Conservation (phyloP, 2,888 invertebrate species). For the Caenorhabditis doughertyi region DNA sequence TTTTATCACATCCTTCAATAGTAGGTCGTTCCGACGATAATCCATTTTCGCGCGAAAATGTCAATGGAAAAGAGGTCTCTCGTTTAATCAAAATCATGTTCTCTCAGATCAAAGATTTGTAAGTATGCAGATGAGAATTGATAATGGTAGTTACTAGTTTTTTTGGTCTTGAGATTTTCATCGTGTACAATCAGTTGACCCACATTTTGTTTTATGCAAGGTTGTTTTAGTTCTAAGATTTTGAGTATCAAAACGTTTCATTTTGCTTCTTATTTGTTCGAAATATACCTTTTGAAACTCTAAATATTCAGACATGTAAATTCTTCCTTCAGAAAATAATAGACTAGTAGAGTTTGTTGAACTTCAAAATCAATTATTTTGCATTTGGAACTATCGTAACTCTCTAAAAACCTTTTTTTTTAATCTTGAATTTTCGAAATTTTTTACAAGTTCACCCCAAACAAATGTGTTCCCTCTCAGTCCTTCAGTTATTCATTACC, state of each 20-base stretch:
- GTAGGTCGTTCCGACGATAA: slow-evolving; percentile 29
- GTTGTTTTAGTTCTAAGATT: too few relatives aligned
- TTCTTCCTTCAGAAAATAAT: too few relatives aligned
- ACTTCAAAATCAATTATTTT: too few relatives aligned
- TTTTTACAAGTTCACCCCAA: neutral
- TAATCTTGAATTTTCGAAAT: neutral
- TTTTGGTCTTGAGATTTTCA: neutral
- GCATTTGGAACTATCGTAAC: too few relatives aligned
- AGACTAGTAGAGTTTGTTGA: too few relatives aligned
- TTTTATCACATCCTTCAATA: slow-evolving; percentile 33
- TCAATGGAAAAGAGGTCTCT: neutral
- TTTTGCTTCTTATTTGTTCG: too few relatives aligned
- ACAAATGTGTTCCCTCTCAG: neutral
- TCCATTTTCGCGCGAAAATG: slow-evolving; percentile 49
- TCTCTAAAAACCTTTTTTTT: neutral
- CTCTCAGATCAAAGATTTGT: slow-evolving; percentile 22
- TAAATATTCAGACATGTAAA: too few relatives aligned
- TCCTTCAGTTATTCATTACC: slow-evolving; percentile 19
- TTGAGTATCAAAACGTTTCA: too few relatives aligned
- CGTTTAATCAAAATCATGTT: slow-evolving; percentile 45
- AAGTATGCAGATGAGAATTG: slow-evolving; percentile 6
- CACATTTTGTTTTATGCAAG: too few relatives aligned
- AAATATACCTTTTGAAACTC: too few relatives aligned
- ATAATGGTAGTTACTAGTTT: slow-evolving; percentile 10
- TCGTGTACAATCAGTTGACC: too few relatives aligned